Percentiles rank a stretch among this genome's conserved stretches.
These are phyloP conservation scores for Dermatemys mawii DNA, from an alignment of 2,113 vertebrate species.

Conservation along the genomic window DNA sequence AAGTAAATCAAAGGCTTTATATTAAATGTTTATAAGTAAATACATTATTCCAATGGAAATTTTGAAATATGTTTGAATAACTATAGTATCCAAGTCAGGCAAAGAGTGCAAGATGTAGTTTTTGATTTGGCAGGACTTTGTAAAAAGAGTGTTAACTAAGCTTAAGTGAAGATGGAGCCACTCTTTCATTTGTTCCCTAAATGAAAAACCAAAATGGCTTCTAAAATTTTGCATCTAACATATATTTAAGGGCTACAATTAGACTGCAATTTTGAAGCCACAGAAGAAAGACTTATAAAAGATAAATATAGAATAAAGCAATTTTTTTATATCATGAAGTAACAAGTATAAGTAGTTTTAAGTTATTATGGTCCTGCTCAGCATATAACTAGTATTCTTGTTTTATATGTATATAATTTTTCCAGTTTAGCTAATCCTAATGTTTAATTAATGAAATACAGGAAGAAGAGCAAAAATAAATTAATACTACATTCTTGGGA, in stretches of 20 bases:
- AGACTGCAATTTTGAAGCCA: conserved; percentile 7
- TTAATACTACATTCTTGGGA: background rate
- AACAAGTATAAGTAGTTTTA: background rate
- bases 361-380: background rate
- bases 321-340: background rate
- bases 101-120: background rate
- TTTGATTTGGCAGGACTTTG: background rate
- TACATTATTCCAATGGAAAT: background rate
- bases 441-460: background rate
- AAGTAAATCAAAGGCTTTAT: background rate
- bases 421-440: background rate
- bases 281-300: background rate
- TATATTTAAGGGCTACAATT: too few relatives aligned
- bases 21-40: background rate
- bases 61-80: background rate
- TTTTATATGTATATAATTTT: background rate
- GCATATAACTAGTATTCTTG: background rate
- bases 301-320: background rate
- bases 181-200: background rate
- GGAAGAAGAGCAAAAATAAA: background rate
- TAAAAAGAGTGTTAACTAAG: background rate
- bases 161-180: background rate
- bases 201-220: background rate
- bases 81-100: background rate
- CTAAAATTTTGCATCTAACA: conserved; percentile 3